A percentile compares a stretch with the other conserved stretches of the same genome.
Conservation (phyloP, 2,113 vertebrate genomes). For the Pithys albifrons region DNA sequence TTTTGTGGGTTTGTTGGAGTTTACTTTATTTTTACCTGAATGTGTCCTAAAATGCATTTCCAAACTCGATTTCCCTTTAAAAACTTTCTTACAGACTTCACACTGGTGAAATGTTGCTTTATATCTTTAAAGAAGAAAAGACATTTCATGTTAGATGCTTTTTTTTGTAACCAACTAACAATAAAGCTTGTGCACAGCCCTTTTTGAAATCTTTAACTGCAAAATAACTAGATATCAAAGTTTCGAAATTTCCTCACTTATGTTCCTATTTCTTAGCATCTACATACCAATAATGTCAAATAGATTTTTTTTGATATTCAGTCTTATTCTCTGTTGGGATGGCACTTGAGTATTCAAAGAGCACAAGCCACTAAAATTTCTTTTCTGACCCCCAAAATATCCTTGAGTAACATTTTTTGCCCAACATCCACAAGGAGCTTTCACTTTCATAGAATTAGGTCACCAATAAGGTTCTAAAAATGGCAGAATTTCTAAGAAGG, state of each 20-base stretch:
- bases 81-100: conserved; percentile 99
- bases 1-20: background rate
- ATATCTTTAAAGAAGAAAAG: conserved; percentile 80
- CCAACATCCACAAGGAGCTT: background rate
- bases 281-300: background rate
- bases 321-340: background rate
- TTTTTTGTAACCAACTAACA: background rate
- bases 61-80: conserved; percentile 97
- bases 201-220: background rate
- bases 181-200: background rate
- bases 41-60: conserved; percentile 99
- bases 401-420: background rate
- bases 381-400: background rate
- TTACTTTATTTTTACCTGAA: conserved; percentile 83
- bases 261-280: background rate
- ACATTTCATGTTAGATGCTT: background rate
- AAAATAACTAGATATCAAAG: background rate
- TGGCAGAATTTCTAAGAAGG: background rate
- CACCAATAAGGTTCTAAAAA: background rate
- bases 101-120: conserved; percentile 97
- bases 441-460: background rate
- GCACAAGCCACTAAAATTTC: background rate
- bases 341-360: background rate
- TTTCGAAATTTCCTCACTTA: background rate
- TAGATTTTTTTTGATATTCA: background rate